phyloP scores from a whole-genome alignment of 2,797 vertebrate genomes.

The Schizopygopsis malacanthus region DNA sequence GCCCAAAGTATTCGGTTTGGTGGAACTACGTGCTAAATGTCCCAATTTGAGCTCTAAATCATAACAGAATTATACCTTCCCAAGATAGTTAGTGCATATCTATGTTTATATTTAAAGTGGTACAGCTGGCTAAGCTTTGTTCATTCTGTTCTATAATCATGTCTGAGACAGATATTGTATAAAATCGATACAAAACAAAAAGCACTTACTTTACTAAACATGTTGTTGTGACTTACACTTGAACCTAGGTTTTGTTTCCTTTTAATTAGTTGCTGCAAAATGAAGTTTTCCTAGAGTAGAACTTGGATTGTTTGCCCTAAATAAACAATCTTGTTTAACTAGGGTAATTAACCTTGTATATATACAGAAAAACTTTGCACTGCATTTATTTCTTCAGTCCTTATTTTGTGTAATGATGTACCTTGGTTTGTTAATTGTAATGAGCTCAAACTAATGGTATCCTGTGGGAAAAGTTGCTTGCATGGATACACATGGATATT shows the following conservation, averaged over 20 bases:
- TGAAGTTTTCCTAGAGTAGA: background rate
- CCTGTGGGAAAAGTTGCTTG: constrained; percentile 19
- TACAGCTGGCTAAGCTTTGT: background rate
- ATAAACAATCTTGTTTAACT: background rate
- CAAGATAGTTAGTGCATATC: background rate
- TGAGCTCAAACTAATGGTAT: background rate
- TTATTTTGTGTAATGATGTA: constrained; percentile 33
- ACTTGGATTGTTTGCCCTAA: constrained; percentile 2
- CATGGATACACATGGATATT: constrained; percentile 17
- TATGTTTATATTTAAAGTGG: background rate
- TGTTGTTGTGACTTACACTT: background rate
- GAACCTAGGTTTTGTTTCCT: background rate
- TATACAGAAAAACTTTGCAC: constrained; percentile 24
- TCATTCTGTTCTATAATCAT: background rate
- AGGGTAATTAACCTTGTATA: constrained; percentile 14
- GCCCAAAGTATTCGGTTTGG: background rate
- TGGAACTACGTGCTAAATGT: background rate
- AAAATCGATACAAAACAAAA: background rate
- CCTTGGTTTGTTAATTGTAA: constrained; percentile 35
- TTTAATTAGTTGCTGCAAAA: background rate
- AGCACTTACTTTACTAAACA: background rate
- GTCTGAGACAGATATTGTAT: background rate
- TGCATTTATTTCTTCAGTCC: constrained; percentile 15
- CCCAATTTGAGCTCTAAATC: background rate
- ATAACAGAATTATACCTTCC: background rate